Base-by-base conservation (phyloP, 1,140 invertebrate genomes). In the Drosophila tani region DNA sequence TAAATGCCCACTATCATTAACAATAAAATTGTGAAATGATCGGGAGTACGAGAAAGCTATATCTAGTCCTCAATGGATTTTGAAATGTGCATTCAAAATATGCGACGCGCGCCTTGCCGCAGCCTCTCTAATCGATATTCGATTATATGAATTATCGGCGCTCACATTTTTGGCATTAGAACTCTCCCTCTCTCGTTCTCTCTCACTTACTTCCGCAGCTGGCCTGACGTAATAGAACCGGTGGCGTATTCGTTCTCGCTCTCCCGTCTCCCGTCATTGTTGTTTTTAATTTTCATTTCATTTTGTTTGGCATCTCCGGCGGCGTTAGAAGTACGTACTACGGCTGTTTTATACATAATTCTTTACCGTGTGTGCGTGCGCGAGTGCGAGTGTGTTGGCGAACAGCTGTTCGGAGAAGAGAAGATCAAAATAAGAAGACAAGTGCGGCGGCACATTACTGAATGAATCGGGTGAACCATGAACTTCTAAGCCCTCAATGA, bases 291-390 rank as follows among this genome's bases (percentile, higher is more conserved):
- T 69, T 69, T 70, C 15, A 8, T 24, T 45, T 66, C 63, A 63
- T 63, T 63, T 63, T 63, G 58, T 45, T 66, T 66, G 40, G 57
- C 63, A 66, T 63, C 56, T 63, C 57, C 57, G 63, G 43, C 64
- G 67, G 21, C 64, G 29, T 68, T 68, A 70, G 67, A 70, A 70
- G 49, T 70, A 12, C 49, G 17, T 15, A 29, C 17, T 11, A 64
- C 40, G 43, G 32, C 32, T 66, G 9, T 46, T 55, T 40, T 19
- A 14, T 27, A 41, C 15, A 12, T n/a, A 17, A 47, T 64, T 53
- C 3, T 35, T 43, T 11, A 24, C 12, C 5, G 60, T 66, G 60
- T 27, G 21, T 51, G 38, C 29, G 59, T 32, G n/a, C 35, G 21
- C 17, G 32, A 3, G 50, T 27, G 15, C 11, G 6, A 1, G 47